Evolutionary conservation across 2,113 vertebrate genomes (phyloP).

Genomic region (Megaceryle maxima): DNA sequence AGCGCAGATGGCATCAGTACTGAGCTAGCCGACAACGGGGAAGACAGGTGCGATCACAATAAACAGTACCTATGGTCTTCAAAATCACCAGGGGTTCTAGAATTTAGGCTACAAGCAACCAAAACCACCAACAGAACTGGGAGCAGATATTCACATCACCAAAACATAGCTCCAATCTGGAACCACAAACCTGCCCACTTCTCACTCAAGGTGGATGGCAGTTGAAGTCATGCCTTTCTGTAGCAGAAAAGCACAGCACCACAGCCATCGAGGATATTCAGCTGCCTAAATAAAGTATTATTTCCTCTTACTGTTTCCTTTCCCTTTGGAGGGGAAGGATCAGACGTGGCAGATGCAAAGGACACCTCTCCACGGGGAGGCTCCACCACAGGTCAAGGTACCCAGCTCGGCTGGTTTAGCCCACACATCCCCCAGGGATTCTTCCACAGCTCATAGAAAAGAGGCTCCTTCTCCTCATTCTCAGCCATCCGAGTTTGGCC

Average conservation of each 20-base stretch:
- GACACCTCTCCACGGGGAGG: not conserved
- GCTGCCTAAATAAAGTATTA: not conserved
- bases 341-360: accelerated
- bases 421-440: not conserved
- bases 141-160: not conserved
- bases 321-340: not conserved
- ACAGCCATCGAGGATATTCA: not conserved
- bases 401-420: not conserved
- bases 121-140: not conserved
- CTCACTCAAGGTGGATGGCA: not conserved
- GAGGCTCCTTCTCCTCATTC: not conserved
- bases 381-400: not conserved
- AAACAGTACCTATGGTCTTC: not conserved
- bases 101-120: not conserved
- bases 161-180: not conserved
- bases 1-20: not conserved
- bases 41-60: not conserved
- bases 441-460: not conserved
- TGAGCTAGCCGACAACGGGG: not conserved
- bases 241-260: accelerated
- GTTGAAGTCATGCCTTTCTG: not conserved
- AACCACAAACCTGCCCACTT: not conserved
- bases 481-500: not conserved
- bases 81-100: not conserved
- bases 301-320: not conserved